Base-by-base conservation (phyloP, 2,888 invertebrate genomes). In the Lypha dubia region DNA sequence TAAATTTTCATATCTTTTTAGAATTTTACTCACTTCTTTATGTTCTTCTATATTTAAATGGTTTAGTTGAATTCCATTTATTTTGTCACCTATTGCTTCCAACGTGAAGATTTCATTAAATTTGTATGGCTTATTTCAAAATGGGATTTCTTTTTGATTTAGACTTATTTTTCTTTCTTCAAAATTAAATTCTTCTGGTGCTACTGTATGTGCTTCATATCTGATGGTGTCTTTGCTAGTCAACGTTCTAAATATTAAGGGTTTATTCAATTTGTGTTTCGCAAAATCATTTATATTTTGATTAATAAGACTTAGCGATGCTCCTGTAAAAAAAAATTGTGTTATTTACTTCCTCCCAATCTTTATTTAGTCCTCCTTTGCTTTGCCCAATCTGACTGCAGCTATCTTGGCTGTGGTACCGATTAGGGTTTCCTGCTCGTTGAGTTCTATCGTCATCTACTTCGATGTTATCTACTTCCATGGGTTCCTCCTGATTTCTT, bases 391-490 rank as follows among this genome's bases (percentile, higher is more conserved):
- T 13, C 9, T 13, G 22, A 20, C 5, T 24, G 13, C 4, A n/a
- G 38, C 53, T 2, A 35, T 49, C 49, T 51, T 51, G 49, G 51
- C 67, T 51, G 28, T 28, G 28, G 2, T 28, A 5, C 5, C 2
- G 28, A 28, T 28, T 28, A 15, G 46, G 46, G 17, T 13, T 24
- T 51, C 51, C 67, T 67, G 51, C 35, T 67, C 46, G 28, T 15
- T 41, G 49, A 56, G 56, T 56, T 1, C 17, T 56, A 28, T 32
- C 17, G 6, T 56, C 0, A 17, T 44, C 2, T 28, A 11, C 11
- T 56, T 56, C 41, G 5, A 56, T 56, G 22, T 53, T 44, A 44
- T 49, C 70, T 24, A 53, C 9, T 11, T 70, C 70, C 70, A 70
- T 70, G 1, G 70, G 70, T 56, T 51, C 49, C 4, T 1, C 17